Conservation (phyloP, 1,140 invertebrate species). For the Anoplolepis gracilipes region DNA sequence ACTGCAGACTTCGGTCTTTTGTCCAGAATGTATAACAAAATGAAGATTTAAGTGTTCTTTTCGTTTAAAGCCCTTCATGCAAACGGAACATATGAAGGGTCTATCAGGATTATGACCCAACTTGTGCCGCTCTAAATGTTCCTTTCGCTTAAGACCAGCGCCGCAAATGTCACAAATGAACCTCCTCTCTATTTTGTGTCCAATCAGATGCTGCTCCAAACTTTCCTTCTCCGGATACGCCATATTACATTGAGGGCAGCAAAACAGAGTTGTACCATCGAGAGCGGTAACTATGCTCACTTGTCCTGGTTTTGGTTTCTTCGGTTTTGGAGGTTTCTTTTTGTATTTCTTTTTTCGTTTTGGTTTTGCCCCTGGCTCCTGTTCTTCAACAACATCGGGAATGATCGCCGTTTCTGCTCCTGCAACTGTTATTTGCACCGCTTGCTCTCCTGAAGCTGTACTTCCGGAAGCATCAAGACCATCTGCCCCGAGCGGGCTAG, state of each 20-base stretch:
- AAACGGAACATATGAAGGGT: constrained; percentile 91
- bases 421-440: constrained; percentile 83
- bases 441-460: constrained; percentile 78
- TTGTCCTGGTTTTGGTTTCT: constrained; percentile 90
- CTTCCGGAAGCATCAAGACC: constrained; percentile 82
- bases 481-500: constrained; percentile 84
- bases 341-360: constrained; percentile 93
- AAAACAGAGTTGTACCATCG: constrained; percentile 91
- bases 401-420: constrained; percentile 84
- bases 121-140: constrained; percentile 92
- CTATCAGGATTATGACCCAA: constrained; percentile 92
- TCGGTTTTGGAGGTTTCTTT: constrained; percentile 91
- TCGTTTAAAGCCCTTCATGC: constrained; percentile 92
- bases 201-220: constrained; percentile 91
- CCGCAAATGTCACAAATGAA: constrained; percentile 88
- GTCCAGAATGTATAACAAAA: constrained; percentile 92
- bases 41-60: constrained; percentile 93
- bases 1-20: constrained; percentile 91
- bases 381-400: constrained; percentile 85
- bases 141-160: constrained; percentile 91
- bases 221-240: constrained; percentile 92
- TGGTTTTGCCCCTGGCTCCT: constrained; percentile 85
- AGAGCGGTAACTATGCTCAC: constrained; percentile 90
- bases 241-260: constrained; percentile 93
- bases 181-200: constrained; percentile 92